These are phyloP conservation scores for Acridotheres tristis DNA, from an alignment of 2,797 vertebrate genomes.

Conservation along the genomic window DNA sequence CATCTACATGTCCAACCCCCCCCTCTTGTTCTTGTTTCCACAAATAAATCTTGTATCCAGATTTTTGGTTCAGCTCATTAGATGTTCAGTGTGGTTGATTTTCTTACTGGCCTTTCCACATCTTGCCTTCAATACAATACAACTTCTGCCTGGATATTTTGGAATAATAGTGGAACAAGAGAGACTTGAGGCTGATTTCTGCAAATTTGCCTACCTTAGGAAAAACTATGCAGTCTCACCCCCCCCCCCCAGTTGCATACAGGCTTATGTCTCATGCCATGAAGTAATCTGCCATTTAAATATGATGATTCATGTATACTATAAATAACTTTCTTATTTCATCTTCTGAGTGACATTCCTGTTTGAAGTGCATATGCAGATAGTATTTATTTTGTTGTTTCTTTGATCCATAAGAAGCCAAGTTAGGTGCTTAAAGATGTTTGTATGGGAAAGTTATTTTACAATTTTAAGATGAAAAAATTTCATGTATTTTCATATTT, in stretches of 20 bases:
- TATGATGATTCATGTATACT: not conserved
- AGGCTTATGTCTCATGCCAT: not conserved
- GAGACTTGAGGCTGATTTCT: not conserved
- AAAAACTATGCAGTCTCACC: not conserved
- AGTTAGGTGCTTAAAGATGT: not conserved
- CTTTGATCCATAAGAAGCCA: not conserved
- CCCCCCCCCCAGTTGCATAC: not conserved
- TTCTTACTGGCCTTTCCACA: not conserved
- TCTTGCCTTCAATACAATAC: not conserved
- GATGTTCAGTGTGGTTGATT: not conserved
- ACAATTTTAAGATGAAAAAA: not conserved
- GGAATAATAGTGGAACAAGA: not conserved
- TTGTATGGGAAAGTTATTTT: not conserved
- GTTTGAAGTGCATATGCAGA: not conserved
- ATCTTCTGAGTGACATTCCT: not conserved
- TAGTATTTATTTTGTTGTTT: not conserved
- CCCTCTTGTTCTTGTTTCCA: not conserved
- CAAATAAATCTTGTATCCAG: not conserved
- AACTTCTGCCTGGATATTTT: not conserved
- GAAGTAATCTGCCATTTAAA: not conserved
- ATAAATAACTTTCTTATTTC: slow-evolving; percentile 14
- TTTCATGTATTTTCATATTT: not conserved
- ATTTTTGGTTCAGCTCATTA: not conserved
- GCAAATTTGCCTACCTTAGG: not conserved
- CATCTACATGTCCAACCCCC: not conserved